phyloP scores from a whole-genome alignment of 1,140 invertebrate species.

The Neuroterus valhalla region DNA sequence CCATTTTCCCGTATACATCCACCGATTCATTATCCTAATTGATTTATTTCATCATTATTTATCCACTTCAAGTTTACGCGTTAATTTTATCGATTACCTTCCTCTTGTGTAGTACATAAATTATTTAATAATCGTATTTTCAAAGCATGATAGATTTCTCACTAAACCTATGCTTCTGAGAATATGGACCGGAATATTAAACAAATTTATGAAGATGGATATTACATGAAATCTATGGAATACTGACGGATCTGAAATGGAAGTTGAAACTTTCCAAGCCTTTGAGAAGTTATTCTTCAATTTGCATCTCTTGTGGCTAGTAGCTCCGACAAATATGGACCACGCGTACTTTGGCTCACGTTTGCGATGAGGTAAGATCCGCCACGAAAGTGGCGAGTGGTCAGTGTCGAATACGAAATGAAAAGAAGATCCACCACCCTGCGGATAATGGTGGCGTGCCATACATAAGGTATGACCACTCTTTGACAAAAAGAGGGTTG shows the following conservation, averaged over 20 bases:
- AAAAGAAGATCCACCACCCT: constrained; percentile 46
- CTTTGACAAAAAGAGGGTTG: constrained; percentile 39
- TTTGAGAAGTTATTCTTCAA: constrained; percentile 1
- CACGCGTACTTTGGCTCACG: constrained; percentile 29
- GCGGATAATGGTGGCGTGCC: constrained; percentile 42
- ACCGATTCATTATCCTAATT: neutral
- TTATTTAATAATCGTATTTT: no score
- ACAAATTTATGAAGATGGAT: neutral
- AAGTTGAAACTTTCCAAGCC: neutral
- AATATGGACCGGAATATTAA: neutral
- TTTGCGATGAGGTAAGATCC: constrained; percentile 47
- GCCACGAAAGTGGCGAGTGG: constrained; percentile 53
- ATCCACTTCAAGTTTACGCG: no score
- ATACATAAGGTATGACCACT: constrained; percentile 54
- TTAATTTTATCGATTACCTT: no score
- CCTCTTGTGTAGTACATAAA: no score
- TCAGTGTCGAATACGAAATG: constrained; percentile 59
- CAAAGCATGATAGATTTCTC: no score
- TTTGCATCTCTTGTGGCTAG: neutral
- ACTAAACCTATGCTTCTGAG: neutral
- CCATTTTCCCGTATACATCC: neutral
- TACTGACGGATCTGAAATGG: neutral
- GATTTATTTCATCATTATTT: neutral
- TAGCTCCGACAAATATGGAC: neutral
- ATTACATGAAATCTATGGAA: neutral